phyloP scores from a whole-genome alignment of 2,113 vertebrate species.

The Heterocephalus glaber region DNA sequence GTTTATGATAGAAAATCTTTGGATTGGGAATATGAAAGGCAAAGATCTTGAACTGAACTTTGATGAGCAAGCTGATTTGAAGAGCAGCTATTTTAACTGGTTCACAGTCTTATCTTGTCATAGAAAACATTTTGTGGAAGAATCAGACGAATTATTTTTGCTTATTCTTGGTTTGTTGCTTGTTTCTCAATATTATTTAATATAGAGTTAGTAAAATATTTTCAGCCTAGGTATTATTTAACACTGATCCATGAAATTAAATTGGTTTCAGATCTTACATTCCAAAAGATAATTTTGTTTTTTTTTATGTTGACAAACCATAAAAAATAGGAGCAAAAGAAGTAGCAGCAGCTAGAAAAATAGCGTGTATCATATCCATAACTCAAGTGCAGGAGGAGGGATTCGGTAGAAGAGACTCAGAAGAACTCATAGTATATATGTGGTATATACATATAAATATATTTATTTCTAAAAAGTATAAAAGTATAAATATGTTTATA shows the following conservation, averaged over 20 bases:
- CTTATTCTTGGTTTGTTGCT: not conserved
- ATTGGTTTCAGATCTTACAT: not conserved
- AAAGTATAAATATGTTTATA: not conserved
- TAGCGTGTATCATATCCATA: not conserved
- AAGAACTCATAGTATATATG: not conserved
- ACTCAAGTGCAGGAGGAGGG: not conserved
- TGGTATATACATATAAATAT: not conserved
- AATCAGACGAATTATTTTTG: constrained; percentile 32
- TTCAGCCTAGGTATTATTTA: not conserved
- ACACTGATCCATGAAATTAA: not conserved
- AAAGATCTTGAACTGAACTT: not conserved
- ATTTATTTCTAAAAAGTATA: not conserved
- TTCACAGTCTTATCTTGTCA: not conserved
- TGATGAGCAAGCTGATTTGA: not conserved
- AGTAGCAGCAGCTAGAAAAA: not conserved
- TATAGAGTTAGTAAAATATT: not conserved
- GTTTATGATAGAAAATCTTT: constrained; percentile 8
- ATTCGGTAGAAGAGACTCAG: not conserved
- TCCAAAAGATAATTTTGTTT: not conserved
- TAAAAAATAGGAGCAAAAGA: not conserved
- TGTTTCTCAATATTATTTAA: not conserved
- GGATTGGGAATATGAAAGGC: not conserved
- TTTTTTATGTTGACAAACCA: not conserved
- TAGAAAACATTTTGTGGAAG: not conserved
- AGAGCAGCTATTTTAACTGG: not conserved